A percentile compares a stretch with the other conserved stretches of the same genome.
Evolutionary conservation across 2,113 vertebrate species (phyloP).

Genomic region (Scolopax mira): DNA sequence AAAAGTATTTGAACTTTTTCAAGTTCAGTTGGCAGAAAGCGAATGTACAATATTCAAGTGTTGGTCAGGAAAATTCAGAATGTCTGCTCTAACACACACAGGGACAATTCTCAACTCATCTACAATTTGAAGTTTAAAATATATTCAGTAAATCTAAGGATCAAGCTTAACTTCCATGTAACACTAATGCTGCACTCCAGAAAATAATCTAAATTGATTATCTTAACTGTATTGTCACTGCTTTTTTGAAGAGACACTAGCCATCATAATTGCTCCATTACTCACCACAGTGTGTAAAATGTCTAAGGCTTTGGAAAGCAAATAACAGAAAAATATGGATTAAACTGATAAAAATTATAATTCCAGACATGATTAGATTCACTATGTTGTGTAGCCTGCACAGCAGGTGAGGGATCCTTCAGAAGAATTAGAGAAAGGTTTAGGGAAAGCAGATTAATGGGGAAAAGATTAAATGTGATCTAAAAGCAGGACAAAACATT

Average conservation of each 20-base stretch:
- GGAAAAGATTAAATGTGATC: conserved; percentile 76
- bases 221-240: conserved; percentile 59
- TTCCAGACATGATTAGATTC: conserved; percentile 78
- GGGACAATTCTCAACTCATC: neutral
- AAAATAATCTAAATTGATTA: conserved; percentile 68
- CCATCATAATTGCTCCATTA: conserved; percentile 61
- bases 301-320: conserved; percentile 60
- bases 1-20: neutral
- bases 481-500: conserved; percentile 76
- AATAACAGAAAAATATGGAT: conserved; percentile 75
- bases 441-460: conserved; percentile 79
- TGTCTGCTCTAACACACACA: neutral
- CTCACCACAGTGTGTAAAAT: conserved; percentile 45
- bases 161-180: conserved; percentile 27
- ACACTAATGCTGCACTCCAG: conserved; percentile 46
- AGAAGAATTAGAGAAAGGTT: conserved; percentile 79
- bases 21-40: neutral
- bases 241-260: conserved; percentile 11
- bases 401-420: conserved; percentile 77
- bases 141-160: conserved; percentile 41
- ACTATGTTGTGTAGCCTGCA: conserved; percentile 68
- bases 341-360: conserved; percentile 77
- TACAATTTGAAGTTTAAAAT: conserved; percentile 20
- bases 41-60: neutral
- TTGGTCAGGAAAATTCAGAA: neutral